These are phyloP conservation scores for Nemurella pictetii DNA, from an alignment of 2,888 invertebrate genomes.

Conservation along the genomic window DNA sequence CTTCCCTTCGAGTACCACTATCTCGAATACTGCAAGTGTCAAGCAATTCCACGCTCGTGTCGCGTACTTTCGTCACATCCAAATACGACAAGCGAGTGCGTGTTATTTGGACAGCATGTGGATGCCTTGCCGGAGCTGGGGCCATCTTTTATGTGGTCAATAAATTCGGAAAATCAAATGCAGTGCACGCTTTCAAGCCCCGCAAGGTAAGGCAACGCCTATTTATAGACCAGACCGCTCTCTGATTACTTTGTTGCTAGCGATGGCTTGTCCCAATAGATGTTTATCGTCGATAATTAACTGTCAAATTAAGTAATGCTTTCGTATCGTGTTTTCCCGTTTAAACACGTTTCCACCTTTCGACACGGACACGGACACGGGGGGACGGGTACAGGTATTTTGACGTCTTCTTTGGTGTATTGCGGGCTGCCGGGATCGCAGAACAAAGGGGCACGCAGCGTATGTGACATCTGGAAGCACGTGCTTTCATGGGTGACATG, in stretches of 20 bases:
- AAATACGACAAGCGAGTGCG: slow-evolving; percentile 49
- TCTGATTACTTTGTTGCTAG: slow-evolving; percentile 31
- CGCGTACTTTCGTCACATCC: slow-evolving; percentile 51
- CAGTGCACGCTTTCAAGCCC: slow-evolving; percentile 58
- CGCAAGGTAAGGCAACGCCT: slow-evolving; percentile 52
- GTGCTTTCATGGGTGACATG: not conserved
- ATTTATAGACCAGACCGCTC: slow-evolving; percentile 27
- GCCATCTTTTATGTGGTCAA: slow-evolving; percentile 53
- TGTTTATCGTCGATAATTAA: slow-evolving; percentile 21
- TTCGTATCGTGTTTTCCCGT: not conserved
- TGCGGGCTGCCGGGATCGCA: not conserved
- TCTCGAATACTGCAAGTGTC: slow-evolving; percentile 55
- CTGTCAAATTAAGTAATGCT: slow-evolving; percentile 28
- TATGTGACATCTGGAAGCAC: not conserved
- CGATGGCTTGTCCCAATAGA: slow-evolving; percentile 12
- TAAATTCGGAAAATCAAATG: slow-evolving; percentile 51
- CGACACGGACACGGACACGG: not conserved
- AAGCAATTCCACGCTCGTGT: slow-evolving; percentile 49
- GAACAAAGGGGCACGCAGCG: not conserved
- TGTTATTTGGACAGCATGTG: slow-evolving; percentile 35
- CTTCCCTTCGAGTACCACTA: slow-evolving; percentile 56
- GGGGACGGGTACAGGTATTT: not conserved
- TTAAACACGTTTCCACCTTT: too few relatives aligned
- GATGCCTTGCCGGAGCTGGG: slow-evolving; percentile 56
- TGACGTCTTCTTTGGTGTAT: not conserved